Conservation (phyloP, 2,113 vertebrate genomes). For the Passer montanus region DNA sequence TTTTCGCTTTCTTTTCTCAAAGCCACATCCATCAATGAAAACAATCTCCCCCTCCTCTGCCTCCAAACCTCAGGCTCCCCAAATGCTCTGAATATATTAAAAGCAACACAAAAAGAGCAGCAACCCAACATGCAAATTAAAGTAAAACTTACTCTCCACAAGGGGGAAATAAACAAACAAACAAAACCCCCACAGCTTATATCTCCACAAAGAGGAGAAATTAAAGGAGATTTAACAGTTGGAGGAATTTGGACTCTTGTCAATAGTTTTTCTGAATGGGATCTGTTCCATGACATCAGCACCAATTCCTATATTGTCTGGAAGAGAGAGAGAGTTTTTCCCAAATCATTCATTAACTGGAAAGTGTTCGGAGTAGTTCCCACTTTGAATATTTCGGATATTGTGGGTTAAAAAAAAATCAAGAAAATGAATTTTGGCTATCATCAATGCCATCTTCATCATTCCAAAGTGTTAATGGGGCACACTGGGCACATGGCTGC, state of each 20-base stretch:
- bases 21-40: neutral
- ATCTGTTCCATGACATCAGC: neutral
- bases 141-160: neutral
- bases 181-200: slow-evolving; percentile 20
- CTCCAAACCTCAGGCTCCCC: slow-evolving; percentile 17
- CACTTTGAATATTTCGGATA: neutral
- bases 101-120: slow-evolving; percentile 37
- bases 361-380: neutral
- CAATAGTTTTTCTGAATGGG: slow-evolving; percentile 46
- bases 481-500: accelerated
- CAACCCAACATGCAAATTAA: slow-evolving; percentile 52
- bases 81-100: slow-evolving; percentile 28
- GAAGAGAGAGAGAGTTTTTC: neutral
- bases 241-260: slow-evolving; percentile 28
- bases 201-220: slow-evolving; percentile 46
- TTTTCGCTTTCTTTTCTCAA: neutral
- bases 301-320: neutral
- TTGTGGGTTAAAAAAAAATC: accelerated
- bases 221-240: slow-evolving; percentile 30
- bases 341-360: neutral
- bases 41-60: neutral
- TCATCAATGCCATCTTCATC: accelerated
- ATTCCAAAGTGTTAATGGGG: neutral
- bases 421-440: neutral
- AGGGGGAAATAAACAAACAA: slow-evolving; percentile 55